Conservation (phyloP, 2,888 invertebrate species). For the Atherix ibis region DNA sequence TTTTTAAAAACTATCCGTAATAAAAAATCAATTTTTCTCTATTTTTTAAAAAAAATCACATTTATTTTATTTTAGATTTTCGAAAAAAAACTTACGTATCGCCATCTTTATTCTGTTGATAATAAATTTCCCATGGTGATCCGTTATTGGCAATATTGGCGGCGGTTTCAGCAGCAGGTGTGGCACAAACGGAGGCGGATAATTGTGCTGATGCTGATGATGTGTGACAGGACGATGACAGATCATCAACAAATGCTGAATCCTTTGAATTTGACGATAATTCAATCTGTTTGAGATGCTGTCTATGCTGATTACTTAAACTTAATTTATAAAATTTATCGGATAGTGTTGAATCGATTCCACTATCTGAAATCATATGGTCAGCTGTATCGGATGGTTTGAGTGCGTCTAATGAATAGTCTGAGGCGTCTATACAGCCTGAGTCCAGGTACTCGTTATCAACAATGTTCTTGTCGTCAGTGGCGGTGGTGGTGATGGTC, state of each 20-base stretch:
- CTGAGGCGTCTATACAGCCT: conserved; percentile 21
- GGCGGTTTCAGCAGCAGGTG: conserved; percentile 11
- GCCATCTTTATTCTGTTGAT: conserved; percentile 66
- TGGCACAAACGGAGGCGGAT: conserved; percentile 10
- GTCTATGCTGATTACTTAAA: conserved; percentile 26
- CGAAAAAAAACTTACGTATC: conserved; percentile 77
- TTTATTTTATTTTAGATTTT: too few species aligned
- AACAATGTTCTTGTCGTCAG: too few species aligned
- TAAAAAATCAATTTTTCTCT: too few species aligned
- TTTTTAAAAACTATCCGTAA: too few species aligned
- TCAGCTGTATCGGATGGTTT: too few species aligned
- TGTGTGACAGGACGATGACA: conserved; percentile 7
- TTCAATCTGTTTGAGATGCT: conserved; percentile 13
- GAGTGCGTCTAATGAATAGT: too few species aligned
- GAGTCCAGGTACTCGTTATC: conserved; percentile 15
- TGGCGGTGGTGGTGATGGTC: too few species aligned
- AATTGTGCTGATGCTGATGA: conserved; percentile 11
- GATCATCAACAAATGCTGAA: conserved; percentile 12
- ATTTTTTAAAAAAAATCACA: too few species aligned
- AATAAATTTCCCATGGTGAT: conserved; percentile 48
- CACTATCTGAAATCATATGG: conserved; percentile 41
- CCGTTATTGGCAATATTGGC: conserved; percentile 16
- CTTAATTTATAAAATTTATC: conserved; percentile 46
- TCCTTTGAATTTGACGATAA: conserved; percentile 8
- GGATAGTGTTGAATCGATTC: conserved; percentile 30